Evolutionary conservation across 2,113 vertebrate species (phyloP).

Genomic region (Dicaeum eximium): DNA sequence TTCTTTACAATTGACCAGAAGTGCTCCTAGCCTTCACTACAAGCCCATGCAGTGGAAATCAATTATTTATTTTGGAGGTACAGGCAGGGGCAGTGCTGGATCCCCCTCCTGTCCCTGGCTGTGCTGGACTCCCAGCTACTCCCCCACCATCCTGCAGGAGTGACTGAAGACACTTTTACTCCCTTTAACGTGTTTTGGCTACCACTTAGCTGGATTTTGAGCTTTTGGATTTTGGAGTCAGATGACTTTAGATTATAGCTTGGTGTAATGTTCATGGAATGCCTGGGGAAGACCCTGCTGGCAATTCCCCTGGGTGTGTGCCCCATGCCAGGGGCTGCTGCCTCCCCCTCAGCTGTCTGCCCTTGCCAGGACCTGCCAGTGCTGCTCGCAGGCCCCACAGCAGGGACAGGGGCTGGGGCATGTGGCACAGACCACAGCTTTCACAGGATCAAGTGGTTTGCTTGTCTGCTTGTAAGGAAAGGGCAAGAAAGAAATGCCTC

Average conservation of each 20-base stretch:
- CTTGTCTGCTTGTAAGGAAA: not conserved
- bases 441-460: not conserved
- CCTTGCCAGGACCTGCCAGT: not conserved
- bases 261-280: not conserved
- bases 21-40: not conserved
- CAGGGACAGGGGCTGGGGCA: not conserved
- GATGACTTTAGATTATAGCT: not conserved
- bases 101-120: not conserved
- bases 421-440: not conserved
- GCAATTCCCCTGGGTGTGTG: not conserved
- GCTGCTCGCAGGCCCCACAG: not conserved
- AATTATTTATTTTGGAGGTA: not conserved
- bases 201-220: not conserved
- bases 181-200: not conserved
- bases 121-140: not conserved
- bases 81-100: not conserved
- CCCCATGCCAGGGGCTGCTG: not conserved
- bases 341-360: not conserved
- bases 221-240: not conserved
- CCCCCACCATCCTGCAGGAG: accelerated
- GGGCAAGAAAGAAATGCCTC: not conserved
- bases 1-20: not conserved
- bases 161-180: not conserved
- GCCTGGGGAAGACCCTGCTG: not conserved
- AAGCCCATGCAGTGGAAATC: not conserved